Conservation (phyloP, 2,888 invertebrate species). For the Parnassius apollo region DNA sequence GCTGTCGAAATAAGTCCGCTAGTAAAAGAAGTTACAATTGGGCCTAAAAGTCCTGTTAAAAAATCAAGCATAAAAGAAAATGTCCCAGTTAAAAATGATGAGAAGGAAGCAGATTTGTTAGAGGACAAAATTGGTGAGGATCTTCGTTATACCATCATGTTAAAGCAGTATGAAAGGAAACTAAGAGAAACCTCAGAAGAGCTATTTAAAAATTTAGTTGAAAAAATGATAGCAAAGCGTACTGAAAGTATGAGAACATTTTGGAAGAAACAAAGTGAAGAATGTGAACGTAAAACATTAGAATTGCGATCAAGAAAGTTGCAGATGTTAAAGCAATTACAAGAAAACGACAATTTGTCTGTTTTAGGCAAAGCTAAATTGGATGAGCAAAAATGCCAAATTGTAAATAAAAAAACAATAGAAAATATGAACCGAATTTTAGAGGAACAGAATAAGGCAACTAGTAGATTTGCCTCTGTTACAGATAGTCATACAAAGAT, state of each 20-base stretch:
- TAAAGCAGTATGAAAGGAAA: conserved; percentile 57
- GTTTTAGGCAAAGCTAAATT: conserved; percentile 64
- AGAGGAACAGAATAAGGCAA: conserved; percentile 74
- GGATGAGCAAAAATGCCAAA: conserved; percentile 76
- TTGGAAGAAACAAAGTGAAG: conserved; percentile 59
- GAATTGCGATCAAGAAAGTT: conserved; percentile 63
- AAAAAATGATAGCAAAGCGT: conserved; percentile 59
- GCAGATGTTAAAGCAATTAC: conserved; percentile 64
- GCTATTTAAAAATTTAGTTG: conserved; percentile 56
- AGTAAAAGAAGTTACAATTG: conserved; percentile 78
- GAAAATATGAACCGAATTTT: conserved; percentile 75
- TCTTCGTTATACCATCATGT: conserved; percentile 56
- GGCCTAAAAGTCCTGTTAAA: conserved; percentile 56
- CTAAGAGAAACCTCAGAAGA: conserved; percentile 53
- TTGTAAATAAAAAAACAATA: conserved; percentile 61
- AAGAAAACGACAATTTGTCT: conserved; percentile 76
- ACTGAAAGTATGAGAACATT: conserved; percentile 55
- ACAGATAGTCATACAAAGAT: conserved; percentile 81
- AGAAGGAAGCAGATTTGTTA: conserved; percentile 45
- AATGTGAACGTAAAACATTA: conserved; percentile 61
- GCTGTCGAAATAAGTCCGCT: conserved; percentile 76
- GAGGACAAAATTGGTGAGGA: conserved; percentile 62
- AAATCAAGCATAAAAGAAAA: conserved; percentile 40
- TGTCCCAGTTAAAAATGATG: conserved; percentile 39
- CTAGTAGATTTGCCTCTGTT: conserved; percentile 75